Percentiles rank a stretch among this genome's conserved stretches.
Evolutionary conservation across 2,888 invertebrate species (phyloP).

Genomic region (Diarsia rubi): DNA sequence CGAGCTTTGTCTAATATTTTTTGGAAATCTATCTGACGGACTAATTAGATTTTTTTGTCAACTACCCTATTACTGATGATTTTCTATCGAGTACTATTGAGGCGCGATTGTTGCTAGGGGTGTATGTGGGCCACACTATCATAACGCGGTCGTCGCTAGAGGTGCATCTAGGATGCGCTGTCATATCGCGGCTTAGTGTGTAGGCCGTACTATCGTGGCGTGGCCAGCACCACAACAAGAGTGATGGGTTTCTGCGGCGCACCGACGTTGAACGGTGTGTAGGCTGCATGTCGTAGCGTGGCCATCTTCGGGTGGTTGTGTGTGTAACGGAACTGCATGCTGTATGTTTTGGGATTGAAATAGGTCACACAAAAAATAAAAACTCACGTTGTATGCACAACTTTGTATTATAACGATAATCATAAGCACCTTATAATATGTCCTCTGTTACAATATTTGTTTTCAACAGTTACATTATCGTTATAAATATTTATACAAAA

Average conservation of each 20-base stretch:
- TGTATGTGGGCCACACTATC: not conserved
- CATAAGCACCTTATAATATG: conserved; percentile 91
- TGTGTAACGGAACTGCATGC: too few species aligned
- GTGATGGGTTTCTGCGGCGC: not conserved
- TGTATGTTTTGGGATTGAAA: not conserved
- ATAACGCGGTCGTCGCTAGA: not conserved
- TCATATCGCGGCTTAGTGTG: not conserved
- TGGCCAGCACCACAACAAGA: not conserved
- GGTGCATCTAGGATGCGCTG: not conserved
- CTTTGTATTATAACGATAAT: conserved; percentile 91
- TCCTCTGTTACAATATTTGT: conserved; percentile 89
- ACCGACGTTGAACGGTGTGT: not conserved
- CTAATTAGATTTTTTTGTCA: too few species aligned
- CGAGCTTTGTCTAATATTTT: too few species aligned
- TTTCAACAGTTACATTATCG: conserved; percentile 89
- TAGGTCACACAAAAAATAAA: conserved; percentile 56
- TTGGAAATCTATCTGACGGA: too few species aligned
- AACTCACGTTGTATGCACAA: conserved; percentile 86
- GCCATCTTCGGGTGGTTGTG: not conserved
- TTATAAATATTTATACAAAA: conserved; percentile 90
- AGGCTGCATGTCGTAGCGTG: not conserved
- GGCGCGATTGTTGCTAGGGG: not conserved
- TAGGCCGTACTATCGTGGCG: not conserved
- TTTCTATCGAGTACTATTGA: too few species aligned
- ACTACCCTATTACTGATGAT: too few species aligned